Percentiles rank a stretch among this genome's conserved stretches.
phyloP scores from a whole-genome alignment of 1,140 invertebrate genomes.

The Arion vulgaris region DNA sequence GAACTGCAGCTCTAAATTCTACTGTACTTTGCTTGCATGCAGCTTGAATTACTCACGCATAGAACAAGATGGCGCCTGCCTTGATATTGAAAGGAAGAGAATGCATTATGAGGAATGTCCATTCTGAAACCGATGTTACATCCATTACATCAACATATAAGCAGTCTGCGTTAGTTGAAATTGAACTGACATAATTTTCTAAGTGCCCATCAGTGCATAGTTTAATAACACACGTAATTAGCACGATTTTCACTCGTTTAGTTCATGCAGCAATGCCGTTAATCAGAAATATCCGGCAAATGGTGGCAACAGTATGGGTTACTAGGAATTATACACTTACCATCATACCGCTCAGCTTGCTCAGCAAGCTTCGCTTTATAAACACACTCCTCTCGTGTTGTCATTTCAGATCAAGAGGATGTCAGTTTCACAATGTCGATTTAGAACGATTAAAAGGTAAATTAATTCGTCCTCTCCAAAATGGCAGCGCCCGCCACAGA shows the following conservation, averaged over 20 bases:
- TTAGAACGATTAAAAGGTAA: slow-evolving; percentile 53
- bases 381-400: slow-evolving; percentile 65
- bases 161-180: neutral
- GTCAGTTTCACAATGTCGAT: slow-evolving; percentile 49
- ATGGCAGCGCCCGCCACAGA: slow-evolving; percentile 64
- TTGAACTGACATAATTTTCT: neutral
- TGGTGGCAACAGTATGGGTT: slow-evolving; percentile 9
- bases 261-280: neutral
- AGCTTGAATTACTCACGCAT: too few relatives aligned
- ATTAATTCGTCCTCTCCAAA: slow-evolving; percentile 40
- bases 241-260: neutral
- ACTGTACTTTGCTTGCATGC: too few relatives aligned
- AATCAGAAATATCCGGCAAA: neutral
- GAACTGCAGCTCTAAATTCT: too few relatives aligned
- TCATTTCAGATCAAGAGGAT: slow-evolving; percentile 55
- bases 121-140: neutral
- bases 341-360: slow-evolving; percentile 72
- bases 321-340: slow-evolving; percentile 50
- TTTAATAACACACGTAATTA: neutral
- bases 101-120: neutral
- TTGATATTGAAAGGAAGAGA: neutral
- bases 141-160: neutral
- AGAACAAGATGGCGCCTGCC: slow-evolving; percentile 3
- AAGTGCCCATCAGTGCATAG: neutral
- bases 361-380: slow-evolving; percentile 72